Conservation (phyloP, 2,113 vertebrate species). For the Perca flavescens region DNA sequence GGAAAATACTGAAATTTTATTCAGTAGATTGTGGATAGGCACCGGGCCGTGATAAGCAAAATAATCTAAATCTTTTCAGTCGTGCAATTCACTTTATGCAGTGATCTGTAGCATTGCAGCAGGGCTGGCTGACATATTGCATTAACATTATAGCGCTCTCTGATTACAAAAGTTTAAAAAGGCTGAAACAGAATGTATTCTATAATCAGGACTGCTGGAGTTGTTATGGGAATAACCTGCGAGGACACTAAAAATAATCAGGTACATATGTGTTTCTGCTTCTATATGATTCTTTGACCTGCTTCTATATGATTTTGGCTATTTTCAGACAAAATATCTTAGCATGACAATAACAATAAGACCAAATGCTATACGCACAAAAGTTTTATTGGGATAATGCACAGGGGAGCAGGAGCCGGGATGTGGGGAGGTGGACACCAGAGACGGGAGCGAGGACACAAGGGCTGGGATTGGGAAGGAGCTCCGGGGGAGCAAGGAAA, state of each 20-base stretch:
- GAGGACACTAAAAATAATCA: background rate
- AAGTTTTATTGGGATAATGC: no score
- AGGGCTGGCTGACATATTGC: background rate
- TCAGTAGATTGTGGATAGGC: background rate
- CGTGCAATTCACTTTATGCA: slow-evolving; percentile 2
- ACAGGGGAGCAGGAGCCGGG: no score
- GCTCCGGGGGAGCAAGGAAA: no score
- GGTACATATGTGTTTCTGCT: background rate
- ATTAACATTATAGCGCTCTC: slow-evolving; percentile 5
- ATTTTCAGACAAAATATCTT: background rate
- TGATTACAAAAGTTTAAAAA: slow-evolving; percentile 18
- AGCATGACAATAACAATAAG: background rate
- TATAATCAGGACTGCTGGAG: background rate
- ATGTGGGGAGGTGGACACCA: no score
- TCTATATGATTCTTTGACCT: no score
- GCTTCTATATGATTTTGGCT: background rate
- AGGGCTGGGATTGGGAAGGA: no score
- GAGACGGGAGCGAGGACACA: no score
- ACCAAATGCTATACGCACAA: no score
- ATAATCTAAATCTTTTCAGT: slow-evolving; percentile 1
- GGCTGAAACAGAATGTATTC: background rate
- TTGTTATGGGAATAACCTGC: background rate
- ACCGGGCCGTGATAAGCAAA: background rate
- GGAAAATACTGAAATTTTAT: background rate
- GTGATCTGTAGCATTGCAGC: slow-evolving; percentile 28